Evolutionary conservation across 2,113 vertebrate genomes (phyloP).

Genomic region (Hypocryptadius cinnamomeus): DNA sequence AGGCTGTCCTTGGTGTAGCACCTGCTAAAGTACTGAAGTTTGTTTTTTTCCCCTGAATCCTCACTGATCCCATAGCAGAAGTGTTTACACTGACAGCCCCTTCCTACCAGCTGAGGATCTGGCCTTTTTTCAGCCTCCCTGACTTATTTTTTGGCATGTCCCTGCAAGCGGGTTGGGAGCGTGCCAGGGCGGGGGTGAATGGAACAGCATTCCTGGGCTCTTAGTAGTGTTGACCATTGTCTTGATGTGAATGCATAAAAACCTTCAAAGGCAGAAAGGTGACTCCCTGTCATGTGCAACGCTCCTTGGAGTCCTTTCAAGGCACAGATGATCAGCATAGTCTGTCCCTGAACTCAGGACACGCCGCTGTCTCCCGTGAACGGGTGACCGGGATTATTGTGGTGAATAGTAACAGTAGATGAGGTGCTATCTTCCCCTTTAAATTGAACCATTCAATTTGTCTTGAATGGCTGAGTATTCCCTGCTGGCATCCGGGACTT

Average conservation of each 20-base stretch:
- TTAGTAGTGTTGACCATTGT: constrained; percentile 42
- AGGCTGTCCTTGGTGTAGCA: not conserved
- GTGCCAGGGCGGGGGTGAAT: not conserved
- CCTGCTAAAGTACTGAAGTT: not conserved
- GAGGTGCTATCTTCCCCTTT: constrained; percentile 41
- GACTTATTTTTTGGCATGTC: not conserved
- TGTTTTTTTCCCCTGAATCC: not conserved
- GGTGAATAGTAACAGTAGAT: constrained; percentile 35
- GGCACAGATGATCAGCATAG: not conserved
- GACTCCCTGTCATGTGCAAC: not conserved
- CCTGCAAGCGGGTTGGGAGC: not conserved
- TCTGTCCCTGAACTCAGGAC: not conserved
- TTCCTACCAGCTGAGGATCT: not conserved
- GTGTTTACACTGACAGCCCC: not conserved
- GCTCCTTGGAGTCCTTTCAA: constrained; percentile 15
- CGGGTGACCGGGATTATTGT: not conserved
- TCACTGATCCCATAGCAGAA: not conserved
- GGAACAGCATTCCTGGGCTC: constrained; percentile 8
- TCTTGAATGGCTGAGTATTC: constrained; percentile 64
- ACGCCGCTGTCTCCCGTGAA: constrained; percentile 6
- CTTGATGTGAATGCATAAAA: constrained; percentile 12
- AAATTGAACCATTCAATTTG: constrained; percentile 57
- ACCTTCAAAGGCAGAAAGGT: constrained; percentile 41
- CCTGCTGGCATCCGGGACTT: constrained; percentile 72
- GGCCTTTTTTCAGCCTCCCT: not conserved